Evolutionary conservation across 2,113 vertebrate species (phyloP), one percentile per base, ranked within the genome.

Genomic region (Megaptera novaeangliae): DNA sequence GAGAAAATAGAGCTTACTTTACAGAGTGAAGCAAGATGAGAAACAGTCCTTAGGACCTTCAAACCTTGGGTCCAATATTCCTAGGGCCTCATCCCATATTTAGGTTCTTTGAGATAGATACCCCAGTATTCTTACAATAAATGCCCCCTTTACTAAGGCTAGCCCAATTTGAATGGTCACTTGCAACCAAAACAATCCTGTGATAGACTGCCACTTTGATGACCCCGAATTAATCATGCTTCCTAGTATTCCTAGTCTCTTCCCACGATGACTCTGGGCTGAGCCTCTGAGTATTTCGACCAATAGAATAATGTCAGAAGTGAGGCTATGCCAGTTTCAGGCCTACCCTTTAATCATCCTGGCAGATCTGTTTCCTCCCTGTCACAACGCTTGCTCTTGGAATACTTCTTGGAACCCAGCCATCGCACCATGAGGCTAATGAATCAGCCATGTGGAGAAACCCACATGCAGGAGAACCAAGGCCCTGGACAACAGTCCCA

Each of bases 391-490:
- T 82, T 88, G 78, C 78, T 97, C 71, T 94, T 94, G 44, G 68
- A 97, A 77, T 86, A 87, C 57, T 95, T 92, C 83, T 69, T 96
- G 72, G 46, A 94, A 97, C 39, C 23, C 36, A 90, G 91, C 34
- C 74, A 88, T 93, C 69, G 94, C 29, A 92, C n/a, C 23, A 94
- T 81, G 59, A 96, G 21, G 74, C 49, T 96, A 90, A 89, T 87
- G 36, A 96, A 92, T 81, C 69, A 91, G 63, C 39, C 84, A 87
- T n/a, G 12, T 57, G 66, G 63, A 95, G 52, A 94, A 41, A 92
- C 2, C 29, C 46, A 95, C 69, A 83, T 75, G 71, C 25, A 93
- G 31, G 41, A 97, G 18, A 94, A 93, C 6, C 34, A 91, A 95
- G 57, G n/a, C 23, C 11, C 31, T 86, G 61, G 89, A 82, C 72